Conservation (phyloP, 2,888 invertebrate species). For the Sympetrum striolatum region DNA sequence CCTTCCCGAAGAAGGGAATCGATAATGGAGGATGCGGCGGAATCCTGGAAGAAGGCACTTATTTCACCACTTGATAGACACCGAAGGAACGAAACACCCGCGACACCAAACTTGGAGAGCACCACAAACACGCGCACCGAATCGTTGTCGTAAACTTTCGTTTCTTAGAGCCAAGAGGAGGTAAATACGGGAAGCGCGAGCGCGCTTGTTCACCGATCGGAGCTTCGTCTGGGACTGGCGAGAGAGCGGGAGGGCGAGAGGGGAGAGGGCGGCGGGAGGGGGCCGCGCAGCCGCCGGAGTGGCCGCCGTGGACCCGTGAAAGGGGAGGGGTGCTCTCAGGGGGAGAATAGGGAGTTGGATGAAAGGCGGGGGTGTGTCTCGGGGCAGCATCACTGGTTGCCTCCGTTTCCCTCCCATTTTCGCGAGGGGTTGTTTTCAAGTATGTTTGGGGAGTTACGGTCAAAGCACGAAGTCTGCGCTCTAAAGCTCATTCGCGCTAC, state of each 20-base stretch:
- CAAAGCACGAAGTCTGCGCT: no score
- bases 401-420: background rate
- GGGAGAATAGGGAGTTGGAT: background rate
- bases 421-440: background rate
- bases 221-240: conserved; percentile 29
- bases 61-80: background rate
- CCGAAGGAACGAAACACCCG: background rate
- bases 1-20: background rate
- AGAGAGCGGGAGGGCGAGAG: background rate
- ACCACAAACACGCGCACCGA: background rate
- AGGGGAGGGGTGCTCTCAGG: background rate
- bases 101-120: background rate
- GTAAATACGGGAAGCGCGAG: background rate
- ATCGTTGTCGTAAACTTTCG: background rate
- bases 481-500: no score
- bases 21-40: background rate
- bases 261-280: background rate
- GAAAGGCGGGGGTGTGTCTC: background rate
- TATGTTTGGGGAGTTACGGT: background rate
- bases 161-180: background rate
- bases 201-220: background rate
- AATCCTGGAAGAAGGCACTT: background rate
- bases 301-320: background rate
- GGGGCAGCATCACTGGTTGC: conserved; percentile 1
- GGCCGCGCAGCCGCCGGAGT: conserved; percentile 1